Base-by-base conservation (phyloP, 2,888 invertebrate genomes). In the Chelonus formosanus region DNA sequence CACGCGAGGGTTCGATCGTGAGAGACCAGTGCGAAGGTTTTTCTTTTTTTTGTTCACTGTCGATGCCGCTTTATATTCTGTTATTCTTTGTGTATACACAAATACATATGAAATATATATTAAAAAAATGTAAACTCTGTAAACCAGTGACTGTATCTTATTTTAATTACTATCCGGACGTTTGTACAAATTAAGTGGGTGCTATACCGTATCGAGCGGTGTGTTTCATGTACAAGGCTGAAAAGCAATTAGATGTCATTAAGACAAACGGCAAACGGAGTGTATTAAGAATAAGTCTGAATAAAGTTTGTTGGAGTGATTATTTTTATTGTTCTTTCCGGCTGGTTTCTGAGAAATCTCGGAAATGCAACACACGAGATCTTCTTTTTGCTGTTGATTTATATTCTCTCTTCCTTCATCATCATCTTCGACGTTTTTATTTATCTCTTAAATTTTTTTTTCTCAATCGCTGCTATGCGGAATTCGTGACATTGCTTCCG, bases 291-390 rank as follows among this genome's bases (percentile, higher is more conserved):
- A 74, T 73, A 73, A 73, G 74, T 75, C 80, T 73, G 78, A 75
- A 79, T 80, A 77, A 77, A 81, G 77, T 82, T 83, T 81, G 82
- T 78, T 76, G 74, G 77, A 79, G 76, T 78, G 78, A 82, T 83
- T 83, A 83, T 78, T 82, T 80, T 83, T 79, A 84, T 84, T 83
- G 83, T 82, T 79, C 80, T 80, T 83, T 84, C 84, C 84, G 82
- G 83, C 73, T 73, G 74, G 74, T 59, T 83, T 83, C 83, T 82
- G 65, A 74, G 83, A 84, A 83, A 80, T 80, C 83, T 78, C 80
- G 75, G 74, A 70, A 78, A 73, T 70, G 74, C 73, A 76, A 76
- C 76, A 76, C 76, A 77, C 76, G 77, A 76, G 73, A 77, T 76
- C 71, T 70, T 70, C 71, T 69, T 66, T 68, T 64, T 61, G 50